Evolutionary conservation across 2,888 invertebrate species (phyloP).

Genomic region (Micropterix aruncella): DNA sequence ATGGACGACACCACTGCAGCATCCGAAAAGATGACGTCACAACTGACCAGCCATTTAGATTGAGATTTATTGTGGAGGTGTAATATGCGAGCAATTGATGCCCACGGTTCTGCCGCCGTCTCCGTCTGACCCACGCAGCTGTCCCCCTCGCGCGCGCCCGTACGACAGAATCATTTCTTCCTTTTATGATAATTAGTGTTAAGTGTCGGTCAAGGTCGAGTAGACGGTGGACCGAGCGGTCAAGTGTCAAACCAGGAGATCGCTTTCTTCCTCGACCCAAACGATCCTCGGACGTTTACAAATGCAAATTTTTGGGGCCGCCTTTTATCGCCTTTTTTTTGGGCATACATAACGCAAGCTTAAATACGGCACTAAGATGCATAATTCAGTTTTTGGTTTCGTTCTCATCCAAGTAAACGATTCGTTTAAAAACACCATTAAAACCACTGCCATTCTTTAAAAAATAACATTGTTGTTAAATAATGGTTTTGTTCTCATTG

Average conservation of each 20-base stretch:
- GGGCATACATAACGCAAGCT: not conserved
- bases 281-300: not conserved
- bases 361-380: too few species aligned
- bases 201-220: not conserved
- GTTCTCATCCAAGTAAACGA: too few species aligned
- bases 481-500: too few species aligned
- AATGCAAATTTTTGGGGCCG: not conserved
- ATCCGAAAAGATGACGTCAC: not conserved
- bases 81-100: not conserved
- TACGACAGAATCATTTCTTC: not conserved
- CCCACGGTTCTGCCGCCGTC: too few species aligned
- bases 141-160: not conserved
- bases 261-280: not conserved
- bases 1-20: too few species aligned
- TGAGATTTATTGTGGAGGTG: not conserved
- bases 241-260: not conserved
- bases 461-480: too few species aligned
- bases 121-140: too few species aligned
- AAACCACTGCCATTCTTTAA: too few species aligned
- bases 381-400: too few species aligned
- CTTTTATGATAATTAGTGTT: not conserved
- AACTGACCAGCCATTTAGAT: not conserved
- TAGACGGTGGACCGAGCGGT: not conserved
- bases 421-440: too few species aligned
- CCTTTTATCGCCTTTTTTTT: not conserved